phyloP scores from a whole-genome alignment of 37 sponge, comb jelly and placozoan species.

The Halichondria panicea region DNA sequence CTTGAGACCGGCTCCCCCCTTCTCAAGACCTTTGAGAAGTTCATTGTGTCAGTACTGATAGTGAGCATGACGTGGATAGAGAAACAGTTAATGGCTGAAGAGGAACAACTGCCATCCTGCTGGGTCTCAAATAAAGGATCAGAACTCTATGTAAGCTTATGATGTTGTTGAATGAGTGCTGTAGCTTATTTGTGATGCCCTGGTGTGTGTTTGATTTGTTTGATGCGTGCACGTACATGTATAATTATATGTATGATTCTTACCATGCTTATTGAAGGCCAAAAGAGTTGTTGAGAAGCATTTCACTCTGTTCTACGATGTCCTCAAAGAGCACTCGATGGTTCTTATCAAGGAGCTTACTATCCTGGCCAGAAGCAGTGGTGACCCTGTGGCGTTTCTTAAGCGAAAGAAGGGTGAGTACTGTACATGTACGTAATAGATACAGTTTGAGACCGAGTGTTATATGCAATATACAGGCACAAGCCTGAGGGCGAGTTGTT shows the following conservation, averaged over 20 bases:
- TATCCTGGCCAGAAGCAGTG: background rate
- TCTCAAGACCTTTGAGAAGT: conserved; percentile 28
- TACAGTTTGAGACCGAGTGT: no score
- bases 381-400: conserved; percentile 25
- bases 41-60: conserved; percentile 16
- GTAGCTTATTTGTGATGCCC: background rate
- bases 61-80: no score
- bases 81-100: no score
- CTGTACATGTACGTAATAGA: no score
- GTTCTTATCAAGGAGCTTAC: background rate
- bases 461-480: no score
- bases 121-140: no score
- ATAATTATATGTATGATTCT: background rate
- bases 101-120: background rate
- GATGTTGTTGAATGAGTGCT: background rate
- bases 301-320: conserved; percentile 1
- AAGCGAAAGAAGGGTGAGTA: conserved; percentile 10
- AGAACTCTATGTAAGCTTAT: background rate
- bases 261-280: background rate
- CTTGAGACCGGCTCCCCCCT: conserved; percentile 21
- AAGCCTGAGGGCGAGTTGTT: no score
- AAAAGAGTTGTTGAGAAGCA: conserved; percentile 10
- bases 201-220: background rate
- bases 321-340: conserved; percentile 30
- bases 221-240: background rate